Conservation (phyloP, 92 coral and sea anemone species). For the Actinostola sp. region DNA sequence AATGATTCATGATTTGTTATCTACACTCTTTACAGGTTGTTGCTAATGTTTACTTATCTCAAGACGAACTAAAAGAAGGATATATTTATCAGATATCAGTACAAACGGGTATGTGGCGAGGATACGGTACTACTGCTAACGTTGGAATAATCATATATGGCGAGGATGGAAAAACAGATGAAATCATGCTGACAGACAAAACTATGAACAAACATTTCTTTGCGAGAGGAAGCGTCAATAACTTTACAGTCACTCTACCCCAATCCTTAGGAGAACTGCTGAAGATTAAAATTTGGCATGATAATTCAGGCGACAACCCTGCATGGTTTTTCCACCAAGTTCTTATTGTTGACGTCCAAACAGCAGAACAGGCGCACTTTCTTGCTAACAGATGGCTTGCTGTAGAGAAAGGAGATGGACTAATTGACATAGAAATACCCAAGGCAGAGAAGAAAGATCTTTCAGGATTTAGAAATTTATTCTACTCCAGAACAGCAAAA, state of each 20-base stretch:
- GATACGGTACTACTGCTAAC: conserved; percentile 82
- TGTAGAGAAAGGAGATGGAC: conserved; percentile 79
- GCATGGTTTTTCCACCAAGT: conserved; percentile 83
- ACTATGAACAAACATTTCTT: conserved; percentile 60
- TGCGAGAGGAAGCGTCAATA: conserved; percentile 84
- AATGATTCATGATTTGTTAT: too few species aligned
- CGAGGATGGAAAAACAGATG: conserved; percentile 59
- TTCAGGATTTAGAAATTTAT: conserved; percentile 75
- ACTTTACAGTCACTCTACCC: conserved; percentile 69
- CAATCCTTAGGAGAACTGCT: conserved; percentile 56
- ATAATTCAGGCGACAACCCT: conserved; percentile 74
- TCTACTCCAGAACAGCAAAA: conserved; percentile 70
- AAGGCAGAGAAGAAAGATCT: conserved; percentile 72
- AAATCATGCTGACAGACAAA: conserved; percentile 68
- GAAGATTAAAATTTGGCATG: conserved; percentile 83
- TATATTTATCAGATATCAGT: conserved; percentile 61
- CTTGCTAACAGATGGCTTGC: conserved; percentile 88
- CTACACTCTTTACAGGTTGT: conserved; percentile 42
- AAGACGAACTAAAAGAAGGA: conserved; percentile 52
- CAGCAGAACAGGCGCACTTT: conserved; percentile 54
- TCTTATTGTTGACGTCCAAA: conserved; percentile 50
- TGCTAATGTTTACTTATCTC: conserved; percentile 66
- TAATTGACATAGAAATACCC: conserved; percentile 59
- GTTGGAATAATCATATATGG: conserved; percentile 74
- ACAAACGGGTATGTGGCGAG: conserved; percentile 91